Base-by-base conservation (phyloP, 1,140 invertebrate genomes). In the Leptoteleia sp. region DNA sequence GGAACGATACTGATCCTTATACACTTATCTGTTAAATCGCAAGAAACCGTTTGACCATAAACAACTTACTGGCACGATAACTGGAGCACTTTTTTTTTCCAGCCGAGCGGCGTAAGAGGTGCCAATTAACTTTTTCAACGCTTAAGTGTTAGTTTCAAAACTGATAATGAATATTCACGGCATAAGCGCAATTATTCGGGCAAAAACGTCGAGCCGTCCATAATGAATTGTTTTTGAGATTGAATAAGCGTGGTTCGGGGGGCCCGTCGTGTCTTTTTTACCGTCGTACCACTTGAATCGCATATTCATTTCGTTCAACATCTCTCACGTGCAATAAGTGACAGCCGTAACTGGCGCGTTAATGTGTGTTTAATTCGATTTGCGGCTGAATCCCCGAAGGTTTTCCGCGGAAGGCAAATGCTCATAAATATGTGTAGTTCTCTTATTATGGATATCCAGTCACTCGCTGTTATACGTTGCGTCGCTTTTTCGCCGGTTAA, bases 361-460 rank as follows among this genome's bases (percentile, higher is more conserved):
- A 81, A 78, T 78, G 75, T 62, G 65, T 59, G 67, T 78, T 81
- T 77, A 78, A 78, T 81, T 81, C 42, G 61, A 81, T 77, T 73
- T 71, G 50, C 75, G 17, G 13, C 45, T 42, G 59, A 59, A 61
- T 79, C 52, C 45, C 64, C 37, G 68, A 67, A 77, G 64, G 52
- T 77, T 81, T 81, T 76, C 65, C 64, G 55, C 59, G 40, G 27
- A 67, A 64, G 59, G 68, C 55, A 62, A 68, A 72, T 64, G 75
- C 75, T 75, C 68, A 75, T 71, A 81, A 81, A 81, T 70, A 76
- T 71, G 54, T 75, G 79, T 76, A 55, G 42, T 43, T 67, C 50
- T 67, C 77, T 79, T 75, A 80, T 80, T 80, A 80, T 76, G 71
- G 67, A 80, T 80, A 80, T 67, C 45, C 59, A 71, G 71, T 76